Evolutionary conservation across 2,888 invertebrate species (phyloP).

Genomic region (Andrena marginata): DNA sequence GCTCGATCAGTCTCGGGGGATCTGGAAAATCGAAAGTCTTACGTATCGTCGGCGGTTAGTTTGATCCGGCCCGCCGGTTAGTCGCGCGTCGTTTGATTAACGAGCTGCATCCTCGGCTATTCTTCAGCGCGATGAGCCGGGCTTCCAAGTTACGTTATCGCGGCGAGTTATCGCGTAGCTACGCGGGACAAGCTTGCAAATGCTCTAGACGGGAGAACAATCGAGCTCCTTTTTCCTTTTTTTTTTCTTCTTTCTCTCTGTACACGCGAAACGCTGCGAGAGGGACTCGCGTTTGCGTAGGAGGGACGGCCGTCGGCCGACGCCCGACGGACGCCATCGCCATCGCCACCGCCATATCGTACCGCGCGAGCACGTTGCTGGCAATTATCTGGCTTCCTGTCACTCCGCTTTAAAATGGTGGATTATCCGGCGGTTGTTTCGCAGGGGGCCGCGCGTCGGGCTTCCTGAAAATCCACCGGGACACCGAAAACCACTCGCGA

Average conservation of each 20-base stretch:
- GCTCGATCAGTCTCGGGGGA: neutral
- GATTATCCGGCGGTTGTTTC: conserved; percentile 53
- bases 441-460: conserved; percentile 16
- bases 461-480: conserved; percentile 27
- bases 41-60: conserved; percentile 43
- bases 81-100: conserved; percentile 47
- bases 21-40: conserved; percentile 53
- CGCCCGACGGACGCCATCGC: conserved; percentile 68
- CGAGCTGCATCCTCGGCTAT: conserved; percentile 32
- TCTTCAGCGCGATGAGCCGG: conserved; percentile 8
- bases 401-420: conserved; percentile 71
- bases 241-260: neutral
- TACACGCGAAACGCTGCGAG: neutral
- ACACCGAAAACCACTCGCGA: conserved; percentile 12
- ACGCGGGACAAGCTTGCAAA: neutral
- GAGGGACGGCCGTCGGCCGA: conserved; percentile 37
- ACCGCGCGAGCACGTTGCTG: conserved; percentile 46
- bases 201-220: neutral
- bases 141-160: conserved; percentile 3
- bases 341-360: conserved; percentile 35
- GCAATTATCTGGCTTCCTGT: conserved; percentile 73
- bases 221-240: neutral
- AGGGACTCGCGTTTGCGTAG: conserved; percentile 17
- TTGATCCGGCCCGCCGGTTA: conserved; percentile 14
- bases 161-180: conserved; percentile 8